Conservation (phyloP, 2,888 invertebrate genomes). For the Nemapogon koenigi region DNA sequence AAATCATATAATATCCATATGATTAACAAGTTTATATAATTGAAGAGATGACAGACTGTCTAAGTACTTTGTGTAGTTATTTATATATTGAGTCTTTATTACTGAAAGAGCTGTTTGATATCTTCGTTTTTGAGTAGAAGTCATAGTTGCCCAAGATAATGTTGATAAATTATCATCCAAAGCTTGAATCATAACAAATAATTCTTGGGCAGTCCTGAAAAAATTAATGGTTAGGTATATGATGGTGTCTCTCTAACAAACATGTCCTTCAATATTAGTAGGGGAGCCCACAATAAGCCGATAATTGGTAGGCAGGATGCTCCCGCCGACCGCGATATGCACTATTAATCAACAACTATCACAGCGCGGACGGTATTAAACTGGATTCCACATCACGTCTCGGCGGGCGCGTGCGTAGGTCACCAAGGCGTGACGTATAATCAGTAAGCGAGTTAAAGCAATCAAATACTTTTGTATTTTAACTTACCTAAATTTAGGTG, state of each 20-base stretch:
- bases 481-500: constrained; percentile 25
- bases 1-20: too few relatives aligned
- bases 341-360: too few relatives aligned
- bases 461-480: too few relatives aligned
- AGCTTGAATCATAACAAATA: constrained; percentile 29
- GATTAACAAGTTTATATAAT: constrained; percentile 22
- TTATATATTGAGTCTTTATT: constrained; percentile 39
- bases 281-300: too few relatives aligned
- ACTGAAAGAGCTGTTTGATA: constrained; percentile 29
- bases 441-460: too few relatives aligned
- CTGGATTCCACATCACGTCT: too few relatives aligned
- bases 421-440: too few relatives aligned
- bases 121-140: constrained; percentile 23
- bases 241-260: neutral
- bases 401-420: too few relatives aligned
- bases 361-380: too few relatives aligned
- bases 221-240: constrained; percentile 2
- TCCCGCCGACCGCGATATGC: too few relatives aligned
- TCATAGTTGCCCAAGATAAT: constrained; percentile 25
- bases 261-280: too few relatives aligned
- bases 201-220: constrained; percentile 33
- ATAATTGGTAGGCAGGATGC: too few relatives aligned
- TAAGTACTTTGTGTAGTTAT: constrained; percentile 36
- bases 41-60: constrained; percentile 33
- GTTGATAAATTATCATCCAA: constrained; percentile 16